Percentiles rank a stretch among this genome's conserved stretches.
These are phyloP conservation scores for Calonectris borealis DNA, from an alignment of 2,113 vertebrate genomes.

Conservation along the genomic window DNA sequence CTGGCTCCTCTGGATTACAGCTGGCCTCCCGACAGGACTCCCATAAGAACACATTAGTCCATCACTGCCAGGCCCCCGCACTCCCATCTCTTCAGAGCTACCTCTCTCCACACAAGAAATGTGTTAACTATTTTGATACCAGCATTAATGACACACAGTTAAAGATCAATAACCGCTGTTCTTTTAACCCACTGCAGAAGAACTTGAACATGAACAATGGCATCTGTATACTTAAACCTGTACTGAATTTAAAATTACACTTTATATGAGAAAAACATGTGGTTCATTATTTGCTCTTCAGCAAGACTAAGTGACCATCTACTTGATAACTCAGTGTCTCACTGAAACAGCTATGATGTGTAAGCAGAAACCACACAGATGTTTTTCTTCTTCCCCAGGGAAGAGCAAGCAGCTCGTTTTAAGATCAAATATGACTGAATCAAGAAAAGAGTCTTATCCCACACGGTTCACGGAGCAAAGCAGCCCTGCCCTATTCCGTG, in stretches of 20 bases:
- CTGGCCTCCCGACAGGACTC: not conserved
- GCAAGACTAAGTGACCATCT: not conserved
- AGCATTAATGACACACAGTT: not conserved
- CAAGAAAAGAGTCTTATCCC: fast-evolving
- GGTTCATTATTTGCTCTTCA: not conserved
- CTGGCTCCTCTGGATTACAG: not conserved
- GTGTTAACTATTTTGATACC: not conserved
- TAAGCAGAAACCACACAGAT: not conserved
- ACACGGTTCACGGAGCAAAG: not conserved
- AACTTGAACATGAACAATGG: not conserved
- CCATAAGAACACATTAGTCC: not conserved
- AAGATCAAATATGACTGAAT: not conserved
- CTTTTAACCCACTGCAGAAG: not conserved
- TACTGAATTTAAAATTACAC: not conserved
- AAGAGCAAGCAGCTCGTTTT: not conserved
- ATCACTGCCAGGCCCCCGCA: not conserved
- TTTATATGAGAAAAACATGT: not conserved
- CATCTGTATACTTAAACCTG: not conserved
- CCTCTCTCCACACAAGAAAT: not conserved
- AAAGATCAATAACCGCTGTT: not conserved
- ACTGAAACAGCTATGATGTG: not conserved
- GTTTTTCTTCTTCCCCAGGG: not conserved
- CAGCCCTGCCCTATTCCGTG: not conserved
- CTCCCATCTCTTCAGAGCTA: not conserved
- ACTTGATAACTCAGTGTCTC: not conserved